Evolutionary conservation across 2,888 invertebrate species (phyloP).

Genomic region (Polietes domitor): DNA sequence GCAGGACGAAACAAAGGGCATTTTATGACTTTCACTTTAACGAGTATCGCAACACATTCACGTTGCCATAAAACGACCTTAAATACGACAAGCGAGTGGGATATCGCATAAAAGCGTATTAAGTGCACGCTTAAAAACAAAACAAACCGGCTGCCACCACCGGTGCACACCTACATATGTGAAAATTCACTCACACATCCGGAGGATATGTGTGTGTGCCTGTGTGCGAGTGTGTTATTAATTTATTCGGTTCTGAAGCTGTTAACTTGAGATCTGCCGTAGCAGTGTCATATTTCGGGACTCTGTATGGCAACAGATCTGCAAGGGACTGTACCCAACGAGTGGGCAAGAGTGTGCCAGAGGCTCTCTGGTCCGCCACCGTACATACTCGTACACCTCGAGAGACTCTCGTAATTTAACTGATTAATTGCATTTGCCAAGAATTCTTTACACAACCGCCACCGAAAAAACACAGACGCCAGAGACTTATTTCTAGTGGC

Average conservation of each 20-base stretch:
- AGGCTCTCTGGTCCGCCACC: background rate
- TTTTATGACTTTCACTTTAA: slow-evolving; percentile 49
- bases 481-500: background rate
- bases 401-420: slow-evolving; percentile 38
- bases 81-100: background rate
- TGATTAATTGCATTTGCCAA: slow-evolving; percentile 45
- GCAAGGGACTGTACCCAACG: too few species aligned
- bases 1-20: slow-evolving; percentile 26
- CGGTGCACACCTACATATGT: slow-evolving; percentile 9
- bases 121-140: slow-evolving; percentile 14
- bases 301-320: background rate
- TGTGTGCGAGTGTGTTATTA: background rate
- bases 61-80: slow-evolving; percentile 19
- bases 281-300: background rate
- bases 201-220: too few species aligned
- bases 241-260: slow-evolving; percentile 17
- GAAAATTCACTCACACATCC: background rate
- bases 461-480: background rate
- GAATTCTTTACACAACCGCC: background rate
- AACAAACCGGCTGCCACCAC: background rate
- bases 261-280: background rate
- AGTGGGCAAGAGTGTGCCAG: background rate
- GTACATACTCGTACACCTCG: slow-evolving; percentile 9
- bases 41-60: slow-evolving; percentile 40
- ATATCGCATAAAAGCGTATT: slow-evolving; percentile 18